Evolutionary conservation across 1,140 invertebrate species (phyloP).

Genomic region (Rhysida immarginata): DNA sequence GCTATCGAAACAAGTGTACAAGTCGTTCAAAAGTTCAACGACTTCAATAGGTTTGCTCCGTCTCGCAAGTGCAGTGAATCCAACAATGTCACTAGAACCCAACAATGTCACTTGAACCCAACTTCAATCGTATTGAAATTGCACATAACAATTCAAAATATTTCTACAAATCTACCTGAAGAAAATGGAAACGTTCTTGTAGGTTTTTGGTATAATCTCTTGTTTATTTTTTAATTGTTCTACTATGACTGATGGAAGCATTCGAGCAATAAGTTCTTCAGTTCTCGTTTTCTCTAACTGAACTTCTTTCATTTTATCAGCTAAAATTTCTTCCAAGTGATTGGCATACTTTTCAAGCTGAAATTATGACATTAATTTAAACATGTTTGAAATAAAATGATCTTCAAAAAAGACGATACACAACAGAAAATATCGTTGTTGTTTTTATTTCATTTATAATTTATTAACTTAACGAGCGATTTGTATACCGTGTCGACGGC

Average conservation of each 20-base stretch:
- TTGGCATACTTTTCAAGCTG: slow-evolving; percentile 87
- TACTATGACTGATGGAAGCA: slow-evolving; percentile 76
- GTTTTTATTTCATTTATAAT: too few relatives aligned
- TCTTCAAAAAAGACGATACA: too few relatives aligned
- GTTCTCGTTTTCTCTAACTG: slow-evolving; percentile 86
- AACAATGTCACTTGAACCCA: neutral
- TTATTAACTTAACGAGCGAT: too few relatives aligned
- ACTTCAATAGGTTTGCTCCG: slow-evolving; percentile 64
- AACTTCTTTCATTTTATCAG: slow-evolving; percentile 66
- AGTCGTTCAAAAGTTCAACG: slow-evolving; percentile 39
- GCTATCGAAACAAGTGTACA: slow-evolving; percentile 30
- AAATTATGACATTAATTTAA: too few relatives aligned
- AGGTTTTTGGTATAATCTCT: slow-evolving; percentile 84
- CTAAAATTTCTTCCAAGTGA: slow-evolving; percentile 83
- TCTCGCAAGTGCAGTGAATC: slow-evolving; percentile 90
- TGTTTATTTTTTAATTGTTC: slow-evolving; percentile 68
- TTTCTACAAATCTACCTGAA: slow-evolving; percentile 40
- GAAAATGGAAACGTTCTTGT: slow-evolving; percentile 86
- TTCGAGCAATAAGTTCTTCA: slow-evolving; percentile 76
- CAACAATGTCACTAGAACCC: slow-evolving; percentile 68
- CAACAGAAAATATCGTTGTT: too few relatives aligned
- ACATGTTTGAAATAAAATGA: too few relatives aligned
- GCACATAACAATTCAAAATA: too few relatives aligned
- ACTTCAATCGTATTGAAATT: neutral
- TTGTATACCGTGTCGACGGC: too few relatives aligned